Conservation (phyloP, 2,113 vertebrate species). For the Cygnus atratus region DNA sequence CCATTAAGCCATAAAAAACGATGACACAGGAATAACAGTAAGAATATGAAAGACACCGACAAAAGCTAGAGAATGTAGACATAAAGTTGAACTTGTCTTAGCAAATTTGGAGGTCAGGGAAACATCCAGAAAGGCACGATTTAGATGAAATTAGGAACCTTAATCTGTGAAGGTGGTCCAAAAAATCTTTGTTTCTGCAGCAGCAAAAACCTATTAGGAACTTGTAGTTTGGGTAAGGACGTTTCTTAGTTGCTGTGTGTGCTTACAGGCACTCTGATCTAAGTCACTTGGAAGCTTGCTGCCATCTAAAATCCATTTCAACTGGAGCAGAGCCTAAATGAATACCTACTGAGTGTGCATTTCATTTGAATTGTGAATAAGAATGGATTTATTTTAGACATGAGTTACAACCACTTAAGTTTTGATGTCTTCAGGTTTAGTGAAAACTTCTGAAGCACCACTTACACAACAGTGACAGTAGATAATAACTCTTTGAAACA, state of each 20-base stretch:
- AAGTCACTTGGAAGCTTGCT: accelerated
- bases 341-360: neutral
- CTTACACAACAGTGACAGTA: neutral
- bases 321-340: neutral
- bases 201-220: neutral
- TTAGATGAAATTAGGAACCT: neutral
- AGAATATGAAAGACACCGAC: neutral
- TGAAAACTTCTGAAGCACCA: neutral
- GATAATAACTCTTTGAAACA: constrained; percentile 1
- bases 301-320: neutral
- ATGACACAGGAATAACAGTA: neutral
- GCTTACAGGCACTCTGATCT: neutral
- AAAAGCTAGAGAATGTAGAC: neutral
- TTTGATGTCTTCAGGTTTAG: neutral
- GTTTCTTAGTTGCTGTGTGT: neutral
- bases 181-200: neutral
- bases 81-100: neutral
- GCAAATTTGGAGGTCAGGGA: neutral
- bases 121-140: neutral
- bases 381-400: neutral
- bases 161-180: neutral
- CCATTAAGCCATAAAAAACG: neutral
- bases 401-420: neutral
- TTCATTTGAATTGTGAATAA: neutral
- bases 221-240: neutral